Base-by-base conservation (phyloP, 1,140 invertebrate genomes). In the Pygmarrhopalites habei region DNA sequence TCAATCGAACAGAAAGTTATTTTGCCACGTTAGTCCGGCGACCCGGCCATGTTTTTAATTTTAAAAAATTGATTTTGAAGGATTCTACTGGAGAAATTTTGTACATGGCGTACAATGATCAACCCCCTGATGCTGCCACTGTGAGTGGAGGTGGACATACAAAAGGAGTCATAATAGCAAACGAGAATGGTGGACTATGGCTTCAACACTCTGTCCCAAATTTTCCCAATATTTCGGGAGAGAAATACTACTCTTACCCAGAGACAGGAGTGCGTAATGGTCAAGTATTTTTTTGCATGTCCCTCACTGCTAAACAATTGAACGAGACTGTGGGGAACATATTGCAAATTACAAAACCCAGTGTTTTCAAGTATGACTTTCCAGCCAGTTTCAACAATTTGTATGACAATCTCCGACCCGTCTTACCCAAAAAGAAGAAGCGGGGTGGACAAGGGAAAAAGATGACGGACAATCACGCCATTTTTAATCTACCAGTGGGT, bases 201-300 rank as follows among this genome's bases (percentile, higher is more conserved):
- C 72, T 96, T 44, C 82, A 95, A 19, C 93, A 96, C 75, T 95
- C 92, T 56, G 88, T 93, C 14, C 93, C 93, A 0, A 81, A 84
- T 69, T 96, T 86, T 78, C 90, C 89, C 12, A 79, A 82, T 0
- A 55, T 80, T 23, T 82, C 82, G 14, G 70, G 72, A 15, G 17
- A 23, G 1, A 5, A 41, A 4, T 62, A 73, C 4, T 95, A 93
- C 73, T 73, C 69, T 7, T 95, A 90, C 77, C 90, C 92, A 14
- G 53, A 77, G 0, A 85, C 82, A 2, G 91, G 86, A 0, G 76
- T 76, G 60, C 74, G 77, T 14, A 89, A 87, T 76, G 93, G 92
- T 0, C 94, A 97, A 76, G 88, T 85, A 32, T 87, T 93, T 66
- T 77, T 96, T 0, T 97, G 93, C 74, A 79, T 95, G 32, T 87